Base-by-base conservation (phyloP, 2,113 vertebrate genomes). In the Myotis lucifugus region DNA sequence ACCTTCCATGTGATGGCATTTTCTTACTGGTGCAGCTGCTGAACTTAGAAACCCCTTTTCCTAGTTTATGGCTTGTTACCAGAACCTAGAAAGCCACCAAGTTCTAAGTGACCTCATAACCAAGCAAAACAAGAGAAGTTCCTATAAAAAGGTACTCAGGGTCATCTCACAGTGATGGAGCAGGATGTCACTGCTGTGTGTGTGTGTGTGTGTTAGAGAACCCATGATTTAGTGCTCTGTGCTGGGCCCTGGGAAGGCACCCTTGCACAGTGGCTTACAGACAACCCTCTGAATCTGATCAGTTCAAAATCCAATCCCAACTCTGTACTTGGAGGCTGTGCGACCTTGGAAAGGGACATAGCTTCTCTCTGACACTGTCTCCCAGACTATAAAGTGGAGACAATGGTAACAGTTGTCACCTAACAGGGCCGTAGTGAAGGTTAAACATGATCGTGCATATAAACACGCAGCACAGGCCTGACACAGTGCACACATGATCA, bases 401-500 rank as follows among this genome's bases (percentile, higher is more conserved):
- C 52, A 18, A 54, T 86, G 61, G 56, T 25, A 46, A 3, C 10
- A 34, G 46, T 21, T 61, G 14, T 67, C 15, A 34, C 11, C 25
- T 56, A n/a, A 21, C 8, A 42, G 27, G 7, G 1, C 7, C 67
- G 13, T 34, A 8, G 18, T n/a, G 23, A 86, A 67, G 69, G 50
- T 52, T 4, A 61, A 66, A 14, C 27, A 21, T 3, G 6, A 40
- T 29, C 76, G 21, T 7, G 37, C 18, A 2, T 6, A 15, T 3
- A 37, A 50, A 14, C 67, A n/a, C 19, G 14, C 13, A n/a, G 66
- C 23, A n/a, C 15, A 61, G 56, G 59, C 46, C 48, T 72, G 27
- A n/a, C 5, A 1, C 48, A 1, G 2, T 27, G 42, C 37, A 40
- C 10, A 11, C 27, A 4, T 12, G 0, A 50, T n/a, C 2, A 25